phyloP scores from a whole-genome alignment of 2,888 invertebrate species.

The Drosophila subsilvestris region DNA sequence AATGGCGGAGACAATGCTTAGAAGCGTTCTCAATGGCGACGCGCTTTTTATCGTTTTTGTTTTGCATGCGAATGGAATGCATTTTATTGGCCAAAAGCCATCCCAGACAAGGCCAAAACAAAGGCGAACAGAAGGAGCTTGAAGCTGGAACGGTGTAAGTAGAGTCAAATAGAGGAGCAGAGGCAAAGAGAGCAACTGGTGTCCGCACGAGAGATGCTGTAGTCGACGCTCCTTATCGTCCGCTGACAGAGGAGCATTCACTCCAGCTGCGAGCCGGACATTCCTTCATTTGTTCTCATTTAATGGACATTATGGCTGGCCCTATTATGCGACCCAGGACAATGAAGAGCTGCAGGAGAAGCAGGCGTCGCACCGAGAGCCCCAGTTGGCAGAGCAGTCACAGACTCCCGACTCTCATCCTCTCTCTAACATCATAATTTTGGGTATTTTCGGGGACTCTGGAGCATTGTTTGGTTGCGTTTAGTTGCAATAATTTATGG shows the following conservation, averaged over 20 bases:
- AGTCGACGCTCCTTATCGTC: constrained; percentile 29
- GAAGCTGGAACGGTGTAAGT: background rate
- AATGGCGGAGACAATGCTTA: constrained; percentile 80
- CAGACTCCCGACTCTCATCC: background rate
- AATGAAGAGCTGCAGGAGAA: constrained; percentile 45
- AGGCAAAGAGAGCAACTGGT: background rate
- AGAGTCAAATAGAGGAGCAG: background rate
- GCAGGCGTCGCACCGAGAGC: background rate
- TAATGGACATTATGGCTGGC: constrained; percentile 83
- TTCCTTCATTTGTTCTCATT: constrained; percentile 83
- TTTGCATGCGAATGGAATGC: constrained; percentile 73
- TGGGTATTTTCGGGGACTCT: constrained; percentile 56
- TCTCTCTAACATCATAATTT: constrained; percentile 61
- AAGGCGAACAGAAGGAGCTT: constrained; percentile 66
- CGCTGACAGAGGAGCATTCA: constrained; percentile 53
- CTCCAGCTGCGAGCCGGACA: constrained; percentile 66
- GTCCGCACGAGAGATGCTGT: background rate
- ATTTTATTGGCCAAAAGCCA: constrained; percentile 72
- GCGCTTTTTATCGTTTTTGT: constrained; percentile 72
- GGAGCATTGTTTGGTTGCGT: constrained; percentile 57
- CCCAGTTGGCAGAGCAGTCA: background rate
- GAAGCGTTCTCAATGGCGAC: constrained; percentile 79
- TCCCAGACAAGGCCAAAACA: constrained; percentile 58
- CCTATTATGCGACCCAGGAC: constrained; percentile 79
- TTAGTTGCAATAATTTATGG: constrained; percentile 62